Base-by-base conservation (phyloP, 2,888 invertebrate species). In the Mimachlamys varia region DNA sequence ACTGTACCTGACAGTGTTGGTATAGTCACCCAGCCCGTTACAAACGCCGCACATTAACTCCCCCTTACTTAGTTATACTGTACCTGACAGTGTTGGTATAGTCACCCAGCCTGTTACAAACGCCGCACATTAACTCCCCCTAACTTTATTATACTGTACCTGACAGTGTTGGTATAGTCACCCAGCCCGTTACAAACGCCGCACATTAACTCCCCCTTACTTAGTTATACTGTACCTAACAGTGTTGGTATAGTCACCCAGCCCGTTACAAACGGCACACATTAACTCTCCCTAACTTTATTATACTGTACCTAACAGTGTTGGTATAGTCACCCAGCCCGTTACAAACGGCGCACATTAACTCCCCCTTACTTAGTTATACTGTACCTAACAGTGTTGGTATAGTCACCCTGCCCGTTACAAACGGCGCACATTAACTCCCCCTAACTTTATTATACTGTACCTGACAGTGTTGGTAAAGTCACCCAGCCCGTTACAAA, bases 381-480 rank as follows among this genome's bases (percentile, higher is more conserved):
- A 62, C n/a, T 27, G 5, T 76, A 76, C 76, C 76, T 76, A 15
- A 27, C 76, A 1, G 76, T 76, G 76, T 76, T 76, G 76, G 76
- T 76, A 15, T 22, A 76, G 33, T 27, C 76, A 0, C 76, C 76
- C 76, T 33, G 33, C 27, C 27, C 13, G 15, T 76, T 76, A 76
- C 76, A 62, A 22, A 76, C 76, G 0, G 22, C 76, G 33, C 76
- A 76, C 76, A 76, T 76, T 15, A 58, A 27, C 76, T 76, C 10
- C 33, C 76, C 33, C 33, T 76, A 33, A 76, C 33, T 76, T 33
- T 0, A n/a, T 44, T 19, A 53, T 53, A 53, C 90, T 91, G 62
- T 92, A 95, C 95, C 95, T 95, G 92, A 95, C 95, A 91, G 94
- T 94, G 89, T 94, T 93, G 88, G 94, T 91, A 62, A 90, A 91